Evolutionary conservation across 2,797 vertebrate genomes (phyloP).

Genomic region (Staurois parvus): DNA sequence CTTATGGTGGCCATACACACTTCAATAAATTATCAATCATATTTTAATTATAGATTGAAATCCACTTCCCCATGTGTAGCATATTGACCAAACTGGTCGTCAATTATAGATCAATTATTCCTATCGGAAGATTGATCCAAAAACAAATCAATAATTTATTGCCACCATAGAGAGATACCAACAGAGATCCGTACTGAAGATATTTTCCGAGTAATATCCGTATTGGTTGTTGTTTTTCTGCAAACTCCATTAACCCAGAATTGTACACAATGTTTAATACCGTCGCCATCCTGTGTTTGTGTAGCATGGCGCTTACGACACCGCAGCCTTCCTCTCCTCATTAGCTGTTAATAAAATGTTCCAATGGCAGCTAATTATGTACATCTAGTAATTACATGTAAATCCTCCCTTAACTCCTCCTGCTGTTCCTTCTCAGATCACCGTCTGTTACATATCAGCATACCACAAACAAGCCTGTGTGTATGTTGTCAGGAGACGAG

Average conservation of each 20-base stretch:
- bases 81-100: no score
- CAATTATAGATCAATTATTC: no score
- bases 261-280: not conserved
- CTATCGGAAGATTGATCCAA: no score
- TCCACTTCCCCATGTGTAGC: no score
- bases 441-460: slow-evolving; percentile 29
- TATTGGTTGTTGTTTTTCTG: no score
- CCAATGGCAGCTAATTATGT: slow-evolving; percentile 45
- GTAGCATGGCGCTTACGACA: not conserved
- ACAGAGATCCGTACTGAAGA: no score
- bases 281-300: not conserved
- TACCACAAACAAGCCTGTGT: slow-evolving; percentile 16
- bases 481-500: slow-evolving; percentile 24
- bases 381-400: slow-evolving; percentile 53
- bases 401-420: slow-evolving; percentile 53
- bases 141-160: no score
- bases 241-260: not conserved
- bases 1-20: no score
- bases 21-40: no score
- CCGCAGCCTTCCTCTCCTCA: slow-evolving; percentile 23
- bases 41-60: no score
- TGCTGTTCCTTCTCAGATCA: slow-evolving; percentile 35
- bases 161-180: no score
- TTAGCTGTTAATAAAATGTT: slow-evolving; percentile 44
- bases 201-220: no score